A percentile compares a stretch with the other conserved stretches of the same genome.
Evolutionary conservation across 2,888 invertebrate species (phyloP).

Genomic region (Deroplatys truncata): DNA sequence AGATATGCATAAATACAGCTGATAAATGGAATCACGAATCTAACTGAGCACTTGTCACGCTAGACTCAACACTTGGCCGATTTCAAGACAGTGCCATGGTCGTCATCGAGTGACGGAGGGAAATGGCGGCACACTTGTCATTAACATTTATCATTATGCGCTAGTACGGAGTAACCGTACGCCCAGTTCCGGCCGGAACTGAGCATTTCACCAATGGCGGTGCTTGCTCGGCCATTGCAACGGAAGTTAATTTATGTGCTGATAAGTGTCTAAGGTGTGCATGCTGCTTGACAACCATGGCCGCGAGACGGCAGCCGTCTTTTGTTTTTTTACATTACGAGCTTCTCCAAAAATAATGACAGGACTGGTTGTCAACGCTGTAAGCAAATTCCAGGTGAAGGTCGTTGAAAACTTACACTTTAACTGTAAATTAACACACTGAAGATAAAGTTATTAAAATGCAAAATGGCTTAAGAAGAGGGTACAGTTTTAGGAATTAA

Average conservation of each 20-base stretch:
- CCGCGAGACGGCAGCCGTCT: not conserved
- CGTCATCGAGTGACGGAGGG: not conserved
- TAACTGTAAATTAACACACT: not conserved
- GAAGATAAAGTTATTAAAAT: too few relatives aligned
- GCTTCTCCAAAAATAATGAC: too few relatives aligned
- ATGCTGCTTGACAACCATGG: not conserved
- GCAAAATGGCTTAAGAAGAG: too few relatives aligned
- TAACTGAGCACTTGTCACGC: too few relatives aligned
- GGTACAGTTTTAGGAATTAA: too few relatives aligned
- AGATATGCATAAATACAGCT: too few relatives aligned
- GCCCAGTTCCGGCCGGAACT: slow-evolving; percentile 1
- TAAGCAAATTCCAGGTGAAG: not conserved
- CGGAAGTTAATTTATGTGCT: not conserved
- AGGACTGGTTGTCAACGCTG: too few relatives aligned
- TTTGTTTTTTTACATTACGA: not conserved
- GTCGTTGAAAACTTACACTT: not conserved
- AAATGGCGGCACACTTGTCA: not conserved
- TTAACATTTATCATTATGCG: not conserved
- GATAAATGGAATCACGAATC: too few relatives aligned
- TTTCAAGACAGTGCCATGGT: too few relatives aligned
- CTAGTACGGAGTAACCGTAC: not conserved
- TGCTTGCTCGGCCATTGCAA: not conserved
- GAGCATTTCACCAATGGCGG: slow-evolving; percentile 5
- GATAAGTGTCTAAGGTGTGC: not conserved
- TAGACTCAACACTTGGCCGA: too few relatives aligned